A percentile compares a stretch with the other conserved stretches of the same genome.
Evolutionary conservation across 2,113 vertebrate genomes (phyloP).

Genomic region (Mirza zaza): DNA sequence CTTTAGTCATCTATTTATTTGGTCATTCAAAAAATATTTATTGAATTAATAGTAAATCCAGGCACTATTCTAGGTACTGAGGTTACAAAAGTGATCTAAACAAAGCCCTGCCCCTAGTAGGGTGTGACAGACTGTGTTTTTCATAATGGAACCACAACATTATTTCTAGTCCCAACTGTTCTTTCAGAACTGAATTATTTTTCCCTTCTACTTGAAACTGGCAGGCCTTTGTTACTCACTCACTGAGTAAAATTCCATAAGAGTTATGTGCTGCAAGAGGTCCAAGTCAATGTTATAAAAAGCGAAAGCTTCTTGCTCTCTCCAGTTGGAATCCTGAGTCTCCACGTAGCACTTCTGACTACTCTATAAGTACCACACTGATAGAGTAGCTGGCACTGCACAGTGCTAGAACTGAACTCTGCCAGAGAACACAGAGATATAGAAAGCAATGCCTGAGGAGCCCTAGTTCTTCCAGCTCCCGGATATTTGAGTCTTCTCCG

Average conservation of each 20-base stretch:
- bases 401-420: too few species aligned
- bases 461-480: too few species aligned
- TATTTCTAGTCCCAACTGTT: background rate
- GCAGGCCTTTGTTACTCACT: background rate
- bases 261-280: background rate
- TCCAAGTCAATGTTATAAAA: background rate
- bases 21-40: background rate
- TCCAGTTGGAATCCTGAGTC: background rate
- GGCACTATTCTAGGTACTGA: background rate
- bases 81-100: background rate
- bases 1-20: background rate
- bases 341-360: background rate
- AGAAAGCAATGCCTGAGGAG: fast-evolving
- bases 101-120: background rate
- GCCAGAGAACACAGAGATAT: too few species aligned
- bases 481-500: background rate
- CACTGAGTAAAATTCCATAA: background rate
- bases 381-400: background rate
- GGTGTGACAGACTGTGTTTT: background rate
- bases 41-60: background rate
- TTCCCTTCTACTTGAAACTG: background rate
- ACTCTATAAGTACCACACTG: background rate
- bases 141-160: background rate
- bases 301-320: background rate
- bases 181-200: background rate